Conservation (phyloP, 53 echinoderm and acorn worm species). For the Holothuria scabra region DNA sequence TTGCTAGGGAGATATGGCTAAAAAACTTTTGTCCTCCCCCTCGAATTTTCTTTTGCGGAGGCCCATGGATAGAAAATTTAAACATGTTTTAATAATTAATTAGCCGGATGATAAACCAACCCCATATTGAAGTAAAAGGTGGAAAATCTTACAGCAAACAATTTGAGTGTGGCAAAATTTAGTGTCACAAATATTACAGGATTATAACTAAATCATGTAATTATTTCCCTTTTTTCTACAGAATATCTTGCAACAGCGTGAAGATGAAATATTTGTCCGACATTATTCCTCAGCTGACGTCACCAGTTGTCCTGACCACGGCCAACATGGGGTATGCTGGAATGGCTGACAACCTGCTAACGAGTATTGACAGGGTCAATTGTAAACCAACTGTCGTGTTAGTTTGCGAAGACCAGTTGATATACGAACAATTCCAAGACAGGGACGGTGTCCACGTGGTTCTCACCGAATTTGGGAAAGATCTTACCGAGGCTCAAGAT, state of each 20-base stretch:
- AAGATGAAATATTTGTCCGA: background rate
- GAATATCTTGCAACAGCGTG: background rate
- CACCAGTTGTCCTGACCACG: constrained; percentile 13
- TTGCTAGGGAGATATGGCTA: too few species aligned
- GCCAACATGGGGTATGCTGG: constrained; percentile 22
- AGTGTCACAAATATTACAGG: too few species aligned
- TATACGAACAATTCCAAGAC: background rate
- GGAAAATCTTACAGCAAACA: too few species aligned
- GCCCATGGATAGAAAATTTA: too few species aligned
- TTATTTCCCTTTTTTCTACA: too few species aligned
- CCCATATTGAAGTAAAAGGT: too few species aligned
- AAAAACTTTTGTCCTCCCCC: too few species aligned
- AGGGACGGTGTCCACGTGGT: constrained; percentile 3
- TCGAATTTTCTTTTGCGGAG: too few species aligned
- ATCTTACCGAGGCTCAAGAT: background rate
- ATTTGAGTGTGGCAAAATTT: too few species aligned
- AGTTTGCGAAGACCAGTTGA: constrained; percentile 9
- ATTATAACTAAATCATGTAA: too few species aligned
- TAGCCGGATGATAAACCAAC: too few species aligned
- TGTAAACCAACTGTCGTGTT: constrained; percentile 14
- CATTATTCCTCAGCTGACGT: constrained; percentile 16
- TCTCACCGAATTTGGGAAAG: background rate
- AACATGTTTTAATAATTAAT: too few species aligned
- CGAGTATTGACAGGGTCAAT: background rate
- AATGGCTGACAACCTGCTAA: constrained; percentile 2